phyloP scores from a whole-genome alignment of 2,888 invertebrate genomes.

The Eubasilissa splendida region DNA sequence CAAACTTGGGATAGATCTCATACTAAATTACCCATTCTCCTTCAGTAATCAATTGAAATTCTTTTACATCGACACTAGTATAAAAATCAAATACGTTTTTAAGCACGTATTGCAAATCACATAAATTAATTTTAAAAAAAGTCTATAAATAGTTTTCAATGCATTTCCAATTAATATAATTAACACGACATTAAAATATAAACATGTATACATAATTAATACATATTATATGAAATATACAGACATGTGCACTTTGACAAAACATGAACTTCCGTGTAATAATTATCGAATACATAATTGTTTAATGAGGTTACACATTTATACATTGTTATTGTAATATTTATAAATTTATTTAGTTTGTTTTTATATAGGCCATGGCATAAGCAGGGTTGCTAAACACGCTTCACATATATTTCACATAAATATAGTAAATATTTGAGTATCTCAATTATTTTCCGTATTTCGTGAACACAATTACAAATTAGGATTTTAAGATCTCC shows the following conservation, averaged over 20 bases:
- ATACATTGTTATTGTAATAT: constrained; percentile 15
- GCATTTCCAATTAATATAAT: too few species aligned
- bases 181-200: not conserved
- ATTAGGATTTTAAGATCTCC: too few species aligned
- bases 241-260: not conserved
- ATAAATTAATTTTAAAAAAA: too few species aligned
- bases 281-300: not conserved
- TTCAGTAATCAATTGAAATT: too few species aligned
- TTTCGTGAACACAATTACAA: constrained; percentile 28
- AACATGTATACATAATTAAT: not conserved
- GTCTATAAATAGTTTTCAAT: too few species aligned
- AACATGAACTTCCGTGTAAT: not conserved
- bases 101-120: too few species aligned
- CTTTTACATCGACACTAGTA: too few species aligned
- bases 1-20: too few species aligned
- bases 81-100: too few species aligned
- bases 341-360: constrained; percentile 38
- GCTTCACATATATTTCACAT: constrained; percentile 43
- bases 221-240: not conserved
- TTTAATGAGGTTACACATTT: not conserved
- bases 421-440: not conserved
- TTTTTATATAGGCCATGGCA: constrained; percentile 54
- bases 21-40: too few species aligned
- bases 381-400: constrained; percentile 57
- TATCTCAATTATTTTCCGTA: not conserved